phyloP scores from a whole-genome alignment of 1,140 invertebrate species.

The Hydropsyche tenuis region DNA sequence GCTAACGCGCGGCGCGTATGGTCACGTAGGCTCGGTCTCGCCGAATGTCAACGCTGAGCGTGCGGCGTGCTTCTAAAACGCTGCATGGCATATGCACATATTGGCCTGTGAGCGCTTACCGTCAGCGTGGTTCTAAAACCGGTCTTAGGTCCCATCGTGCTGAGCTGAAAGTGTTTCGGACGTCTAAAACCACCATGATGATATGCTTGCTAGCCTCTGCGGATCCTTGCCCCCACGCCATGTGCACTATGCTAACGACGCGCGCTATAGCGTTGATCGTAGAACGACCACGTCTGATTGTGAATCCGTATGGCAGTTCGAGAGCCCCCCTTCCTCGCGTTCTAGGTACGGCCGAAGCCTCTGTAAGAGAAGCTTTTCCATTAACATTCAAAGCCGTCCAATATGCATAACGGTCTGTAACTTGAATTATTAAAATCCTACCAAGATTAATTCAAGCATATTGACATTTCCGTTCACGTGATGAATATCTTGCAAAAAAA shows the following conservation, averaged over 20 bases:
- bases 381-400: conserved; percentile 51
- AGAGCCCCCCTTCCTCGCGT: conserved; percentile 35
- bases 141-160: neutral
- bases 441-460: no score
- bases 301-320: conserved; percentile 50
- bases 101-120: no score
- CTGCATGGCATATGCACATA: no score
- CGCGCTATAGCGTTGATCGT: conserved; percentile 50
- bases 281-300: conserved; percentile 38
- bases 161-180: neutral
- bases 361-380: conserved; percentile 48
- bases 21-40: no score
- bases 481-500: no score
- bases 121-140: no score
- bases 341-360: conserved; percentile 45
- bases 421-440: no score
- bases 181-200: neutral
- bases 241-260: neutral
- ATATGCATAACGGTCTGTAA: conserved; percentile 53
- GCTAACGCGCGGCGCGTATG: no score
- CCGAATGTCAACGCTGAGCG: no score
- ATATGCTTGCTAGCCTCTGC: neutral
- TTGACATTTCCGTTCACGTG: no score
- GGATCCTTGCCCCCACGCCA: neutral
- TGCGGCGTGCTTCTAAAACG: no score